Evolutionary conservation across 2,113 vertebrate species (phyloP).

Genomic region (Lates calcarifer): DNA sequence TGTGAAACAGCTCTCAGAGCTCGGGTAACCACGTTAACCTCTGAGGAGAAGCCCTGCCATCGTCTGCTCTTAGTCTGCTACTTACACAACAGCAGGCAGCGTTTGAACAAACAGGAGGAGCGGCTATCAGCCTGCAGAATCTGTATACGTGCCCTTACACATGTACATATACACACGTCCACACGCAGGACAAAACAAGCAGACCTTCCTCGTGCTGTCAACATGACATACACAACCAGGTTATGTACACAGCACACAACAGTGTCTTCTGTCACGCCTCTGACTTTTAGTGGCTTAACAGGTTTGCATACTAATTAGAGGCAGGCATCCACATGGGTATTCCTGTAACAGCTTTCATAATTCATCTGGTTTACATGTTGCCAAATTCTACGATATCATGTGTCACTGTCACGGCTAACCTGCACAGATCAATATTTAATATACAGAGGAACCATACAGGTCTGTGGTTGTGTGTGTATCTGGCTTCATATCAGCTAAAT

Average conservation of each 20-base stretch:
- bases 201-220: constrained; percentile 48
- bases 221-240: constrained; percentile 2
- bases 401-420: constrained; percentile 23
- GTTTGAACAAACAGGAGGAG: constrained; percentile 51
- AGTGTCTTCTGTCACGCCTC: constrained; percentile 12
- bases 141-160: constrained; percentile 57
- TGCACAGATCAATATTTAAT: constrained; percentile 57
- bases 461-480: constrained; percentile 6
- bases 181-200: constrained; percentile 28
- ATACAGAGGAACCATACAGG: constrained; percentile 13
- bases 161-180: constrained; percentile 28
- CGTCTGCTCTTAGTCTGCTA: constrained; percentile 22
- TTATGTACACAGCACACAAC: neutral
- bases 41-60: constrained; percentile 61
- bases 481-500: constrained; percentile 6
- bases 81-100: neutral
- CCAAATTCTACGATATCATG: constrained; percentile 35
- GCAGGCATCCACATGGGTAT: neutral
- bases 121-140: constrained; percentile 36
- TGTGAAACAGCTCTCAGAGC: constrained; percentile 59
- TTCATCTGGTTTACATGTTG: neutral
- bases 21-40: constrained; percentile 67
- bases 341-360: constrained; percentile 46
- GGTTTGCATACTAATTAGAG: constrained; percentile 49
- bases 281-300: constrained; percentile 36